A percentile compares a stretch with the other conserved stretches of the same genome.
Conservation (phyloP, 1,140 invertebrate genomes). For the Diachasma alloeum region DNA sequence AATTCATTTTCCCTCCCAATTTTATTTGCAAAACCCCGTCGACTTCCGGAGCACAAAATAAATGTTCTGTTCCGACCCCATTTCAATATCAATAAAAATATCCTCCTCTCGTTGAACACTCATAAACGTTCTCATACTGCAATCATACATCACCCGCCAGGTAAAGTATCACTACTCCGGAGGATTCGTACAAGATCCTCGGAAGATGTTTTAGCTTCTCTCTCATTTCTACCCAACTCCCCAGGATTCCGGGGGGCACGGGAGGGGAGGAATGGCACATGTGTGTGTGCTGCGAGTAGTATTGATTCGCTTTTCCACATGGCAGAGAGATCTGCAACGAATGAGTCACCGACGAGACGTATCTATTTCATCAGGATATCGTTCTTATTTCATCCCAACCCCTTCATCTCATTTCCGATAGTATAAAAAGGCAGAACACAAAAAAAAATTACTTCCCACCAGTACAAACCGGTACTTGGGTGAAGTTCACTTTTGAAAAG, state of each 20-base stretch:
- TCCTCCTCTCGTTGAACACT: too few species aligned
- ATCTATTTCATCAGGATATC: slow-evolving; percentile 13
- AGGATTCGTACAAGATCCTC: background rate
- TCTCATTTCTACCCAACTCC: background rate
- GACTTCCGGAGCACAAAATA: too few species aligned
- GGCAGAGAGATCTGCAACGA: background rate
- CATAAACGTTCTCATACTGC: too few species aligned
- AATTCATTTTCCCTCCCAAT: too few species aligned
- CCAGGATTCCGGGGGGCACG: background rate
- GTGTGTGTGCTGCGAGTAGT: background rate
- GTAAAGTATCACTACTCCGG: background rate
- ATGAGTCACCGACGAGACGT: slow-evolving; percentile 13
- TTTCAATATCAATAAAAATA: too few species aligned
- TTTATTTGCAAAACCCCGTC: too few species aligned
- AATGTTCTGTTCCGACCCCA: too few species aligned
- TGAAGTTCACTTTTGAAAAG: too few species aligned
- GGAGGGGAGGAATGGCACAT: background rate
- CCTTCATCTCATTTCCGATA: background rate
- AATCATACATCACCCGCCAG: background rate
- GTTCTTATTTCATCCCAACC: background rate
- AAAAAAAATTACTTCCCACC: too few species aligned
- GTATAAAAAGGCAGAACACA: too few species aligned
- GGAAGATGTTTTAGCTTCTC: background rate
- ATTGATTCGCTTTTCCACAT: slow-evolving; percentile 3
- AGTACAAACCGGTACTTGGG: too few species aligned